A percentile compares a stretch with the other conserved stretches of the same genome.
These are phyloP conservation scores for Zosterops borbonicus DNA, from an alignment of 2,113 vertebrate species.

Conservation along the genomic window DNA sequence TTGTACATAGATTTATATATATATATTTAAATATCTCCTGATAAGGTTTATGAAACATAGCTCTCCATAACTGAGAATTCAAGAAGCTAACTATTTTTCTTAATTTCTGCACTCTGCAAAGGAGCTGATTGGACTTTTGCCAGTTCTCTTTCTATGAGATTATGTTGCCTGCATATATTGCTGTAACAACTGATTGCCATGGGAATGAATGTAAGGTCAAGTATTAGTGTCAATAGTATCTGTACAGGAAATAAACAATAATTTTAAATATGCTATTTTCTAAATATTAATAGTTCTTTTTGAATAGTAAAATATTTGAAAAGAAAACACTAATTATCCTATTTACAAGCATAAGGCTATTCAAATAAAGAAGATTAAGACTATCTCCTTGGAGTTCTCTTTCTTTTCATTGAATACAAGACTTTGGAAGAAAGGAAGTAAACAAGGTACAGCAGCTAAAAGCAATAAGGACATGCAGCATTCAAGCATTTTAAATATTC, in stretches of 20 bases:
- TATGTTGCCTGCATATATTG: background rate
- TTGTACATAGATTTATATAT: background rate
- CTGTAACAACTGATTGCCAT: background rate
- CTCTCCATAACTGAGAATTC: background rate
- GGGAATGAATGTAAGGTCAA: background rate
- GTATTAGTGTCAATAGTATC: background rate
- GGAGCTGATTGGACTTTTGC: background rate
- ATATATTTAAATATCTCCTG: background rate
- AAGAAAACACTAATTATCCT: conserved; percentile 32
- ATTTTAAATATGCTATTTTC: background rate
- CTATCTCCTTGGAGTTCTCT: background rate
- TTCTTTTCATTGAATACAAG: conserved; percentile 10
- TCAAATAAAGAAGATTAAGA: conserved; percentile 9
- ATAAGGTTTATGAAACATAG: background rate
- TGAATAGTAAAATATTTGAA: background rate
- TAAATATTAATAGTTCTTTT: background rate
- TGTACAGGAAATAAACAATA: background rate
- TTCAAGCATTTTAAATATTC: conserved; percentile 1
- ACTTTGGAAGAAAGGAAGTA: background rate
- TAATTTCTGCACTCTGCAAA: background rate
- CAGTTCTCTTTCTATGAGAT: background rate
- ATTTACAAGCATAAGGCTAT: conserved; percentile 40
- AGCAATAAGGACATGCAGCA: background rate
- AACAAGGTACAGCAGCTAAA: background rate
- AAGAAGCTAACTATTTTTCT: background rate